These are phyloP conservation scores for Acomys russatus DNA, from an alignment of 2,797 vertebrate genomes.

Conservation along the genomic window DNA sequence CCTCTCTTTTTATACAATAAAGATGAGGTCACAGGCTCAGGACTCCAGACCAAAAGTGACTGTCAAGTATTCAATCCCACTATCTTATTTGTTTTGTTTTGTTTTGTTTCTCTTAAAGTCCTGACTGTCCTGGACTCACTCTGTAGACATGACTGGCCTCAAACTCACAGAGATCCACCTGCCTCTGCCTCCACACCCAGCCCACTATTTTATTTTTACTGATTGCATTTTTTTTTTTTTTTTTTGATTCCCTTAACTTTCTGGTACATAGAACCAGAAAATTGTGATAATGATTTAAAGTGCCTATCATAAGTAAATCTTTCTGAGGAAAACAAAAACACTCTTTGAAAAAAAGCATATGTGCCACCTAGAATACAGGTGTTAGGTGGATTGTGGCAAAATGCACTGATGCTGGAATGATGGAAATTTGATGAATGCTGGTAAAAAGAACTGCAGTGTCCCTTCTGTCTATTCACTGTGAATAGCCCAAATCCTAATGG, in stretches of 20 bases:
- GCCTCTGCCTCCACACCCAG: too few relatives aligned
- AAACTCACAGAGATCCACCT: too few relatives aligned
- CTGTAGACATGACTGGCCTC: too few relatives aligned
- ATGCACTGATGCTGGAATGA: background rate
- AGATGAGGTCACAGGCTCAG: background rate
- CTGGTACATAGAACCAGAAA: background rate
- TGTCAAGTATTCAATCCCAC: background rate
- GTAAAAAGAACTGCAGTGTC: background rate
- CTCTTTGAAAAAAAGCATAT: conserved; percentile 14
- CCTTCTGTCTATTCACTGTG: background rate
- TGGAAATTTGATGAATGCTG: background rate
- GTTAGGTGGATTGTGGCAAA: background rate
- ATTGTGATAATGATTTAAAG: background rate
- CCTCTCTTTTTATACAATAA: background rate
- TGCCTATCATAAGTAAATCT: conserved; percentile 1
- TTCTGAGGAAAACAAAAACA: background rate
- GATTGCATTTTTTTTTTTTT: background rate
- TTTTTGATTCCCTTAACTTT: background rate
- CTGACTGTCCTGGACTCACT: too few relatives aligned
- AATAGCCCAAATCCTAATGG: background rate
- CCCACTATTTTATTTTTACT: background rate
- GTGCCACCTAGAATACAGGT: background rate
- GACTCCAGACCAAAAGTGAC: background rate
- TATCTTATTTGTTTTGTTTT: background rate
- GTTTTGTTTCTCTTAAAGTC: background rate